Evolutionary conservation across 1,140 invertebrate species (phyloP).

Genomic region (Penaeus chinensis): DNA sequence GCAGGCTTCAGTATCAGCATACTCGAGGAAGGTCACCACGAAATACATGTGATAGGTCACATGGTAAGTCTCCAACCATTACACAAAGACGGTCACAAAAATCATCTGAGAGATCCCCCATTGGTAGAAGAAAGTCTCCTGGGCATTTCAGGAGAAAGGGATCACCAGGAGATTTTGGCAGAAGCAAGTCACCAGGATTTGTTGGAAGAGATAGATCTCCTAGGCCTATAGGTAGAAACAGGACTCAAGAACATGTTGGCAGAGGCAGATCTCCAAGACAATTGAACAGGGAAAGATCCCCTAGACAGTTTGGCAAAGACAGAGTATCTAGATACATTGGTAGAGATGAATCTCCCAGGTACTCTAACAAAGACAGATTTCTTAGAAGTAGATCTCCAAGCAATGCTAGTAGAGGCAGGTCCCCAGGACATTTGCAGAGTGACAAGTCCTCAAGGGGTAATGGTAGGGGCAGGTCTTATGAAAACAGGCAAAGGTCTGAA

Average conservation of each 20-base stretch:
- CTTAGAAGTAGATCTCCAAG: conserved; percentile 29
- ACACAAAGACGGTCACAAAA: too few relatives aligned
- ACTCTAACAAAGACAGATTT: neutral
- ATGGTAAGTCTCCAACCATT: too few relatives aligned
- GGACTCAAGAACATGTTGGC: neutral
- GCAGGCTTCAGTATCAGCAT: too few relatives aligned
- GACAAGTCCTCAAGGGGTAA: conserved; percentile 8
- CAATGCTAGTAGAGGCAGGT: neutral
- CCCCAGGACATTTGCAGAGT: conserved; percentile 14
- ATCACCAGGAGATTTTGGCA: conserved; percentile 2
- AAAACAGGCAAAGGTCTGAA: neutral
- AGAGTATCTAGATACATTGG: neutral
- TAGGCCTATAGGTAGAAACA: neutral
- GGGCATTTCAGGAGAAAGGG: neutral
- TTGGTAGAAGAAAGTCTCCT: conserved; percentile 19
- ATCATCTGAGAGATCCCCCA: too few relatives aligned
- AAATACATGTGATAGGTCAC: too few relatives aligned
- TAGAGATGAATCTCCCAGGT: conserved; percentile 15
- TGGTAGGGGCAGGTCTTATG: conserved; percentile 12
- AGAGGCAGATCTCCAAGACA: conserved; percentile 29
- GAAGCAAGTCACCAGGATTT: conserved; percentile 14
- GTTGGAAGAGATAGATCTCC: conserved; percentile 13
- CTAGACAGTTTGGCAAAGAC: neutral
- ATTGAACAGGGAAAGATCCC: neutral
- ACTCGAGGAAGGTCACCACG: too few relatives aligned